Evolutionary conservation across 1,140 invertebrate species (phyloP).

Genomic region (Pseudomyrmex dendroicus): DNA sequence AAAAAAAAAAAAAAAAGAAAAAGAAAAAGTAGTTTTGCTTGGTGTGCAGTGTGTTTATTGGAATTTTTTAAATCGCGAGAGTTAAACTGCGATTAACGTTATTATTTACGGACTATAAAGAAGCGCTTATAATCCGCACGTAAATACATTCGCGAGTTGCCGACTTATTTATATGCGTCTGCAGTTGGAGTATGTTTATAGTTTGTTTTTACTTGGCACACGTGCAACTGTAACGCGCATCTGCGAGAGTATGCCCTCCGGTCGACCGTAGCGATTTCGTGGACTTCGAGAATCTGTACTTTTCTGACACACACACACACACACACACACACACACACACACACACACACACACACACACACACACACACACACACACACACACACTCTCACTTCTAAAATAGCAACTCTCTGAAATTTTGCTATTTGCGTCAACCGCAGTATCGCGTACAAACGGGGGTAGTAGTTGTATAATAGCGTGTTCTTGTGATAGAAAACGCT

Average conservation of each 20-base stretch:
- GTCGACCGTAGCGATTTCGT: slow-evolving; percentile 16
- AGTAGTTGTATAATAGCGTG: not conserved
- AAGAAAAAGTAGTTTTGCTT: not conserved
- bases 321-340: too few species aligned
- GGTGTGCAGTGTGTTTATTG: not conserved
- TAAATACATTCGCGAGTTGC: slow-evolving; percentile 15
- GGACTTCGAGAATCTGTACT: slow-evolving; percentile 17
- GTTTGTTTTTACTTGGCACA: slow-evolving; percentile 42
- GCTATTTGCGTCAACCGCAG: slow-evolving; percentile 12
- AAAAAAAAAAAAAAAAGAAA: too few species aligned
- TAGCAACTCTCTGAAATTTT: not conserved
- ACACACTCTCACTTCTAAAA: too few species aligned
- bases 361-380: not conserved
- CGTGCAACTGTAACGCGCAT: not conserved
- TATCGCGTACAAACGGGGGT: slow-evolving; percentile 1
- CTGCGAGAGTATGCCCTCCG: not conserved
- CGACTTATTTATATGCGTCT: slow-evolving; percentile 45
- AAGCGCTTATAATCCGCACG: not conserved
- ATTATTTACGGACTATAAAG: slow-evolving; percentile 11
- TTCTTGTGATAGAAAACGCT: not conserved
- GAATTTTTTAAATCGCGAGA: not conserved
- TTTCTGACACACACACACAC: not conserved
- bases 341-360: not conserved
- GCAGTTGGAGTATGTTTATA: slow-evolving; percentile 35
- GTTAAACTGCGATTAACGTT: not conserved